Evolutionary conservation across 2,888 invertebrate genomes (phyloP).

Genomic region (Pyralis farinalis): DNA sequence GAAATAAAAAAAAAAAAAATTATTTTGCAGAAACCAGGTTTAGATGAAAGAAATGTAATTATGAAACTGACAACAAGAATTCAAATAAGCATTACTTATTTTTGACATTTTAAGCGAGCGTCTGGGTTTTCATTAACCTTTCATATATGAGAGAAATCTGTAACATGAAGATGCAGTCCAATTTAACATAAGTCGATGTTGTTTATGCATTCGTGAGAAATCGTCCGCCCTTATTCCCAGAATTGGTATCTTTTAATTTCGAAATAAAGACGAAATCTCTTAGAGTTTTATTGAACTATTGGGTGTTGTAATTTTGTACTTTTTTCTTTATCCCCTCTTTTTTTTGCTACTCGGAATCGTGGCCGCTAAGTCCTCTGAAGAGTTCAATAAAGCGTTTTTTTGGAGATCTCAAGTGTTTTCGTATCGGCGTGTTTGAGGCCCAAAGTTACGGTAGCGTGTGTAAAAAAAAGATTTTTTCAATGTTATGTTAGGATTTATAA

Average conservation of each 20-base stretch:
- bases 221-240: slow-evolving; percentile 51
- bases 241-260: slow-evolving; percentile 68
- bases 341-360: slow-evolving; percentile 54
- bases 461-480: slow-evolving; percentile 4
- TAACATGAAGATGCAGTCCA: background rate
- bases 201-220: slow-evolving; percentile 54
- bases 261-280: slow-evolving; percentile 67
- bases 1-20: no score
- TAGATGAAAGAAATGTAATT: no score
- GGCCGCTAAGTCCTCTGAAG: slow-evolving; percentile 31
- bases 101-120: no score
- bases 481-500: slow-evolving; percentile 10
- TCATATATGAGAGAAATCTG: no score
- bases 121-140: no score
- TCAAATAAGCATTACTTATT: no score
- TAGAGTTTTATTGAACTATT: slow-evolving; percentile 66
- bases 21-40: no score
- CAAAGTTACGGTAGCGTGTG: slow-evolving; percentile 41
- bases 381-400: slow-evolving; percentile 47
- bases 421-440: slow-evolving; percentile 33
- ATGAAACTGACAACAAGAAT: no score
- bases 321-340: slow-evolving; percentile 25
- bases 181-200: background rate
- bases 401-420: slow-evolving; percentile 38
- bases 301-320: slow-evolving; percentile 40